Conservation (phyloP, 1,140 invertebrate genomes). For the Contarinia nasturtii region DNA sequence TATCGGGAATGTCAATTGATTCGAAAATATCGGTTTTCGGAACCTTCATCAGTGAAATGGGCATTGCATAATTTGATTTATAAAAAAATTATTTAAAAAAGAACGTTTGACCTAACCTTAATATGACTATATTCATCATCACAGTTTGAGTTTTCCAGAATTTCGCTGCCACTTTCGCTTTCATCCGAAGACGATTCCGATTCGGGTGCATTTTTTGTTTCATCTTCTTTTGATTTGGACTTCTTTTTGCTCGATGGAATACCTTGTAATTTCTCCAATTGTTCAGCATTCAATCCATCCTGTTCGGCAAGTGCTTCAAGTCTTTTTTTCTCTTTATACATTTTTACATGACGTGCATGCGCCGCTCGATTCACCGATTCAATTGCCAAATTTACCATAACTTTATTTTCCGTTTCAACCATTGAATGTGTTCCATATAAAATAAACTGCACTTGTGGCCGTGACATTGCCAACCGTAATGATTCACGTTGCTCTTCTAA, state of each 20-base stretch:
- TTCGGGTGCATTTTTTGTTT: neutral
- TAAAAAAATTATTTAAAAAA: neutral
- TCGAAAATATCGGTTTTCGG: slow-evolving; percentile 55
- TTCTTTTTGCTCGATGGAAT: slow-evolving; percentile 3
- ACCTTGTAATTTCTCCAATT: slow-evolving; percentile 11
- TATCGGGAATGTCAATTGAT: slow-evolving; percentile 30
- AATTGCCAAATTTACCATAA: slow-evolving; percentile 36
- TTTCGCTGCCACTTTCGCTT: neutral
- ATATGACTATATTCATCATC: neutral
- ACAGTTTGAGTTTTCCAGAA: neutral
- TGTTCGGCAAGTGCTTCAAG: slow-evolving; percentile 17
- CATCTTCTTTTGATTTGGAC: neutral
- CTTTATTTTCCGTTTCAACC: slow-evolving; percentile 40
- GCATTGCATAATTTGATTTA: neutral
- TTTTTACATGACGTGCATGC: slow-evolving; percentile 32
- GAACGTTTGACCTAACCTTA: no score
- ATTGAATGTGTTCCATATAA: slow-evolving; percentile 51
- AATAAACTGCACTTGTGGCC: slow-evolving; percentile 48
- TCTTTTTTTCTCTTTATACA: slow-evolving; percentile 15
- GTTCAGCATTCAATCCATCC: slow-evolving; percentile 15
- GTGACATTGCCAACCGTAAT: slow-evolving; percentile 39
- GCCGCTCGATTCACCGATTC: slow-evolving; percentile 39
- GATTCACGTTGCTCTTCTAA: slow-evolving; percentile 46
- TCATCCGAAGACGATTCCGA: neutral
- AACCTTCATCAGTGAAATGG: no score